Evolutionary conservation across 2,113 vertebrate species (phyloP), one percentile per base, ranked within the genome.

Genomic region (Cebus imitator): DNA sequence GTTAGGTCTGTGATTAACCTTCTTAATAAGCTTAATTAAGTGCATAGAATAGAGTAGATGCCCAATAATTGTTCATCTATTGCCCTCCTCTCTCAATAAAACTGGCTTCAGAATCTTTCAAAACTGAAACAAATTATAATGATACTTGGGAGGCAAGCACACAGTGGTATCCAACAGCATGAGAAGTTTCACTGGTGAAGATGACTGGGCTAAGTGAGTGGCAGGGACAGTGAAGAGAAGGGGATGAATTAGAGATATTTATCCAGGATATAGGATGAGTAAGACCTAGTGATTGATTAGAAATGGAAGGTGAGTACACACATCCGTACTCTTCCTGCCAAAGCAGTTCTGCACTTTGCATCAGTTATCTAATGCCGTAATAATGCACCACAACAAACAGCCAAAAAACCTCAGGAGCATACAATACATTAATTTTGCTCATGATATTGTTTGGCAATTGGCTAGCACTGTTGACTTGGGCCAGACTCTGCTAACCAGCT

Each of bases 11-110:
- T 84, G 57, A 88, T 86, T 81, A 55, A 45, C 10, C 50, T 86
- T 90, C 75, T 40, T 37, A 75, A 78, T 57, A 92, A 93, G 8
- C 17, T 72, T 96, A 66, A 57, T 76, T 80, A 95, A 76, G 37
- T 85, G 30, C 37, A 17, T n/a, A 20, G 61, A 90, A 85, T 91
- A 64, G 57, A 93, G n/a, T 57, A 87, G 6, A 90, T 72, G 37
- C 20, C 27, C 57, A 78, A 27, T 61, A 55, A 81, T 64, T 32
- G n/a, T 81, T 35, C 48, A 95, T 57, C 45, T 5, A 25, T 3
- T 48, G 11, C 3, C 14, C 58, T 73, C 64, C 30, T 95, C 45
- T 89, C 61, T 76, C 32, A 76, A 48, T 45, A 94, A 43, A 83
- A 55, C 23, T 43, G 13, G 27, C 25, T 68, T 68, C 45, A 75